phyloP scores from a whole-genome alignment of 2,113 vertebrate species.

The Desmodus rotundus region DNA sequence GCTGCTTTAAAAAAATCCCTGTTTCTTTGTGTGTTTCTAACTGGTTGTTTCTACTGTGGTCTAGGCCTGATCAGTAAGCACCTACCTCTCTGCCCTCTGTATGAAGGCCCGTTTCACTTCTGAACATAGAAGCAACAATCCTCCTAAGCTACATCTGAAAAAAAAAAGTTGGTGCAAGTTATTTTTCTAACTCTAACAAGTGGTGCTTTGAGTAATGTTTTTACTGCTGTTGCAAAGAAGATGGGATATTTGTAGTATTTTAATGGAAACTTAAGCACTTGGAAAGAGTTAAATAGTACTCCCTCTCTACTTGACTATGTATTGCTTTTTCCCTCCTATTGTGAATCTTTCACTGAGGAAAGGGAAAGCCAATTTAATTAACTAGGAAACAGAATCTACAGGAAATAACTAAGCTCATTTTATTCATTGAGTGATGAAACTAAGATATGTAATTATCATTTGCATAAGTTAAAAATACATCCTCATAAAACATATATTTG shows the following conservation, averaged over 20 bases:
- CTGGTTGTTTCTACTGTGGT: background rate
- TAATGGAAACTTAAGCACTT: background rate
- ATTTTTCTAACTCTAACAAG: background rate
- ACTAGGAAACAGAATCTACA: background rate
- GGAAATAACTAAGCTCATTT: background rate
- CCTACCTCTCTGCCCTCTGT: background rate
- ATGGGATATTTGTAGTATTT: background rate
- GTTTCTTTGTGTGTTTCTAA: background rate
- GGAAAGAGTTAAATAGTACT: background rate
- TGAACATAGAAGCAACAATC: background rate
- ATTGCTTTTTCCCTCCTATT: background rate
- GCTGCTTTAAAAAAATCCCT: background rate
- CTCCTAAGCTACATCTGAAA: background rate
- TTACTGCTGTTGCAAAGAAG: background rate
- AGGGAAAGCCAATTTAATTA: background rate
- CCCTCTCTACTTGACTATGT: background rate
- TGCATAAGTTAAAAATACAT: background rate
- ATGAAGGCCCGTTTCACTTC: background rate
- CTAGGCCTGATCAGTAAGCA: background rate
- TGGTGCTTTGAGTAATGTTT: background rate
- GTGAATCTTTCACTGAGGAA: background rate
- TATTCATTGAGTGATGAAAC: background rate
- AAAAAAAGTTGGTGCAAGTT: background rate
- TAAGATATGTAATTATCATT: background rate
- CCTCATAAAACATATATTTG: background rate